Evolutionary conservation across 2,797 vertebrate genomes (phyloP).

Genomic region (Cottoperca gobio): DNA sequence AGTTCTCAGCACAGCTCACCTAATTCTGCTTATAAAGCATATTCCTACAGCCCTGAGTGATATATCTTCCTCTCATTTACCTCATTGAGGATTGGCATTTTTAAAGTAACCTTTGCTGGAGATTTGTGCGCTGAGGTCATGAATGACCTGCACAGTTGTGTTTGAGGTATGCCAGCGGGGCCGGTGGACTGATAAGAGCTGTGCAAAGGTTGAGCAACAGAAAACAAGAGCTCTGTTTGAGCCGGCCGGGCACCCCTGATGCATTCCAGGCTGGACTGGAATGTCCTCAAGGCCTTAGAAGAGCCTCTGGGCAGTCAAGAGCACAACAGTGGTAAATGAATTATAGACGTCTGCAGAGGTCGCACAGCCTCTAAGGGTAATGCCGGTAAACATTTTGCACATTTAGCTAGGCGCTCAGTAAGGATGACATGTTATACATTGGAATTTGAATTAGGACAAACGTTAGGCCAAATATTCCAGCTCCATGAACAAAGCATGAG

Average conservation of each 20-base stretch:
- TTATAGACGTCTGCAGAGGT: slow-evolving; percentile 20
- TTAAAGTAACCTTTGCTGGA: slow-evolving; percentile 34
- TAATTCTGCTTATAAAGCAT: slow-evolving; percentile 26
- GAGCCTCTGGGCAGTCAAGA: slow-evolving; percentile 26
- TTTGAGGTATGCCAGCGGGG: slow-evolving; percentile 64
- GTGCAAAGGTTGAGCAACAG: slow-evolving; percentile 72
- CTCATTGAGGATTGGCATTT: slow-evolving; percentile 45
- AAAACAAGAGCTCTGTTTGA: slow-evolving; percentile 68
- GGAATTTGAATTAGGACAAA: slow-evolving; percentile 37
- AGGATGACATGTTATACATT: neutral
- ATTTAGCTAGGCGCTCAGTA: slow-evolving; percentile 8
- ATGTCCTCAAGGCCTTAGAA: slow-evolving; percentile 52
- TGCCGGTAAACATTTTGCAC: slow-evolving; percentile 10
- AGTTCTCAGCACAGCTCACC: slow-evolving; percentile 10
- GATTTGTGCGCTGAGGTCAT: slow-evolving; percentile 52
- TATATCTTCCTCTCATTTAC: slow-evolving; percentile 32
- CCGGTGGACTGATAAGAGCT: slow-evolving; percentile 56
- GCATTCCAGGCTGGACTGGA: slow-evolving; percentile 52
- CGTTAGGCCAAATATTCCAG: slow-evolving; percentile 20
- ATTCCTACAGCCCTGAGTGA: slow-evolving; percentile 5
- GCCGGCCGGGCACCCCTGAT: slow-evolving; percentile 1
- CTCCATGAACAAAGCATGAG: slow-evolving; percentile 22
- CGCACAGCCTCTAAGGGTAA: slow-evolving; percentile 18
- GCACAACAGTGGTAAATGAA: slow-evolving; percentile 29
- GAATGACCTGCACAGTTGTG: slow-evolving; percentile 49